Conservation (phyloP, 2,797 vertebrate genomes). For the Eulemur rubriventer region DNA sequence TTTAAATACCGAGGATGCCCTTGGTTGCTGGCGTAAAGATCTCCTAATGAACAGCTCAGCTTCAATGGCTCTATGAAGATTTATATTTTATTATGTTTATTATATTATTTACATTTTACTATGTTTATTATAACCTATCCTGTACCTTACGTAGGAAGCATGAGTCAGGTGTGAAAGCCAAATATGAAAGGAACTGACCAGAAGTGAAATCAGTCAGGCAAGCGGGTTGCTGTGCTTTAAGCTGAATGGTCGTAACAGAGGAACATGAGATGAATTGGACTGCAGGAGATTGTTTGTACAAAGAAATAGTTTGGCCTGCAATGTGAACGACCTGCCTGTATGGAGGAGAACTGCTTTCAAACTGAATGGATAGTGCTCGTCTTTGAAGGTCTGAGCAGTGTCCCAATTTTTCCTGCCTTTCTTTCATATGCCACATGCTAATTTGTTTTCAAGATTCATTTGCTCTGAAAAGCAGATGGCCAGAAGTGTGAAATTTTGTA, state of each 20-base stretch:
- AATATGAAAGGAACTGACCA: neutral
- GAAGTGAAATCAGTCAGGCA: neutral
- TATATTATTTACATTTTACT: neutral
- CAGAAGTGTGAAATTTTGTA: constrained; percentile 60
- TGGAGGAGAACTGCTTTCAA: constrained; percentile 28
- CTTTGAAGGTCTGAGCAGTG: constrained; percentile 75
- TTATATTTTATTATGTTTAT: neutral
- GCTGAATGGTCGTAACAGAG: neutral
- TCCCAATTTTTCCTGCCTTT: constrained; percentile 63
- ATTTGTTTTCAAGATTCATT: constrained; percentile 63
- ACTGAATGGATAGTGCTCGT: constrained; percentile 37
- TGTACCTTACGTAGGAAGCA: neutral
- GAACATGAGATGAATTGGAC: neutral
- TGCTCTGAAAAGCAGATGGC: constrained; percentile 71
- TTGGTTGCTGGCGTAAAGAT: neutral
- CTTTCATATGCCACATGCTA: constrained; percentile 64
- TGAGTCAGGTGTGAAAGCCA: neutral
- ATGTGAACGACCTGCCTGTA: constrained; percentile 13
- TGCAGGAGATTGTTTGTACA: constrained; percentile 55
- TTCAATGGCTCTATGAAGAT: neutral
- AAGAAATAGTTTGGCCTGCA: constrained; percentile 60
- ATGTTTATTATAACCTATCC: neutral
- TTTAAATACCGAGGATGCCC: neutral
- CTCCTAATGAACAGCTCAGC: neutral
- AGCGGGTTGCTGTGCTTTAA: neutral